Percentiles rank a stretch among this genome's conserved stretches.
Conservation (phyloP, 2,888 invertebrate genomes). For the Netelia virgata region DNA sequence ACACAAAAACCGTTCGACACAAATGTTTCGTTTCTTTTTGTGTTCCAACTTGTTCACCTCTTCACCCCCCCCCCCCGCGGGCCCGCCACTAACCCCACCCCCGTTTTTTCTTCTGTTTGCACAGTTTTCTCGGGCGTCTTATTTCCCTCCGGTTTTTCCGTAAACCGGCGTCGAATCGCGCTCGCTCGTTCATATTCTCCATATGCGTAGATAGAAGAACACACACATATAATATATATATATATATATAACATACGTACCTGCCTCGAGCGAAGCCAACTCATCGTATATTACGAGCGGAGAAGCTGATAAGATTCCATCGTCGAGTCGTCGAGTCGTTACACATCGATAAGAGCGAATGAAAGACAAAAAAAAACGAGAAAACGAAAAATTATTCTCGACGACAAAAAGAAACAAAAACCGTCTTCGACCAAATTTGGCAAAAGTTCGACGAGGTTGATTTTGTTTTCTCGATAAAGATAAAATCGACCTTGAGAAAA, state of each 20-base stretch:
- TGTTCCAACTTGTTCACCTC: not conserved
- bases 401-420: not conserved
- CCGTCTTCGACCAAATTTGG: not conserved
- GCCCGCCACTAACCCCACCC: not conserved
- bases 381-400: not conserved
- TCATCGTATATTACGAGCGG: not conserved
- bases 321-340: constrained; percentile 53
- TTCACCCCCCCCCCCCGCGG: not conserved
- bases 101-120: constrained; percentile 13
- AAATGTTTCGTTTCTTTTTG: not conserved
- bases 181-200: constrained; percentile 13
- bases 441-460: too few relatives aligned
- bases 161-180: constrained; percentile 11
- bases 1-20: not conserved
- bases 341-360: constrained; percentile 62
- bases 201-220: constrained; percentile 1
- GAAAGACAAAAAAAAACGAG: not conserved
- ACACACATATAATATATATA: too few relatives aligned
- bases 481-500: too few relatives aligned
- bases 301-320: constrained; percentile 63
- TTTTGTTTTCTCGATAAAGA: too few relatives aligned
- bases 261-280: constrained; percentile 19
- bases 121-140: constrained; percentile 24
- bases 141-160: constrained; percentile 28
- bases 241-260: not conserved